Percentiles rank a stretch among this genome's conserved stretches.
These are phyloP conservation scores for Elegia similella DNA, from an alignment of 2,888 invertebrate genomes.

Conservation along the genomic window DNA sequence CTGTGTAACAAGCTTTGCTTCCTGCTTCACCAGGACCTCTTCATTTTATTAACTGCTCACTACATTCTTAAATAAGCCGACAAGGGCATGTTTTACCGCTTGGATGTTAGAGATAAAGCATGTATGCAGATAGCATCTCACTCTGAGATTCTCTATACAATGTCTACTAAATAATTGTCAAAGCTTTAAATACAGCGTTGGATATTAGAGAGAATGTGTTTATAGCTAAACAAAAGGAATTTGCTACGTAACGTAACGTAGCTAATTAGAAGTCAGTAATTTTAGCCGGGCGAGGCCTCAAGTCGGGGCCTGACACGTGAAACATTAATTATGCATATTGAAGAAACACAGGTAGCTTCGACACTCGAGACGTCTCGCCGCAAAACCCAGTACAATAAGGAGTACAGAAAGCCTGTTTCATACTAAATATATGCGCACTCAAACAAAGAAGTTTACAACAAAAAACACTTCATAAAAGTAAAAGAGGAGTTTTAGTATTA, in stretches of 20 bases:
- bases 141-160: neutral
- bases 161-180: neutral
- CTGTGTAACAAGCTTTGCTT: neutral
- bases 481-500: too few species aligned
- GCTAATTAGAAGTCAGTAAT: constrained; percentile 14
- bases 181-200: constrained; percentile 1
- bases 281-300: constrained; percentile 5
- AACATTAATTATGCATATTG: constrained; percentile 58
- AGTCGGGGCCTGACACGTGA: constrained; percentile 34
- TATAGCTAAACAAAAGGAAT: constrained; percentile 3
- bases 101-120: constrained; percentile 1
- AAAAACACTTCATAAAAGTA: too few species aligned
- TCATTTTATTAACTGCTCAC: neutral
- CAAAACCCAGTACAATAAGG: constrained; percentile 28
- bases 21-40: neutral
- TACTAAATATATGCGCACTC: neutral
- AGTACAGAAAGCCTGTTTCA: neutral
- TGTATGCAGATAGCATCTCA: constrained; percentile 1
- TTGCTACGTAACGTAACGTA: constrained; percentile 7
- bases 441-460: constrained; percentile 24
- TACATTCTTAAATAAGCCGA: neutral
- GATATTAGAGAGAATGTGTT: constrained; percentile 11
- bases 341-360: constrained; percentile 54
- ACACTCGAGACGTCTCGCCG: constrained; percentile 73
- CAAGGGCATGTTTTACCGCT: neutral